Evolutionary conservation across 1,140 invertebrate genomes (phyloP).

Genomic region (Achatina immaculata): DNA sequence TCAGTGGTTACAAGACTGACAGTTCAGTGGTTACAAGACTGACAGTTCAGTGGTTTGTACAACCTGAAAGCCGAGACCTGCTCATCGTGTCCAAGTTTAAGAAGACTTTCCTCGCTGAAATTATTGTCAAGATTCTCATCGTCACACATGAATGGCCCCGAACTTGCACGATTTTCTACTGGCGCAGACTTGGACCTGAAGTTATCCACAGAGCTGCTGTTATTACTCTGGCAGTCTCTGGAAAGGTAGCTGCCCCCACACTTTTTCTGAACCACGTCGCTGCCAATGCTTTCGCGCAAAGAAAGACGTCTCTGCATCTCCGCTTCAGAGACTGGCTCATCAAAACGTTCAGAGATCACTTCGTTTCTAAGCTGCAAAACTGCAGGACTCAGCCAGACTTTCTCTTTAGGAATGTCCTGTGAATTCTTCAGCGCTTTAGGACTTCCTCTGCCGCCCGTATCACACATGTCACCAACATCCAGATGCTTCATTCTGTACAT

Average conservation of each 20-base stretch:
- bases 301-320: background rate
- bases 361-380: no score
- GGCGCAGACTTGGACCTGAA: background rate
- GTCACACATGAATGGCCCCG: no score
- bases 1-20: no score
- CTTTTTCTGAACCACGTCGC: background rate
- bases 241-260: background rate
- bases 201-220: background rate
- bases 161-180: background rate
- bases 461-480: no score
- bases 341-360: no score
- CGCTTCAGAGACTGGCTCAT: no score
- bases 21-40: no score
- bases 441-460: no score
- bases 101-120: background rate
- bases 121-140: background rate
- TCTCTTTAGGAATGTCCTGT: no score
- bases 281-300: no score
- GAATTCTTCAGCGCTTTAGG: background rate
- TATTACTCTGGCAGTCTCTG: background rate
- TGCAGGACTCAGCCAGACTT: no score
- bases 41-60: slow-evolving; percentile 5
- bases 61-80: background rate
- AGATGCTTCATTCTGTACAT: no score
- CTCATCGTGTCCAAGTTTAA: background rate